Base-by-base conservation (phyloP, 2,888 invertebrate genomes). In the Acanthococcus lagerstroemiae region DNA sequence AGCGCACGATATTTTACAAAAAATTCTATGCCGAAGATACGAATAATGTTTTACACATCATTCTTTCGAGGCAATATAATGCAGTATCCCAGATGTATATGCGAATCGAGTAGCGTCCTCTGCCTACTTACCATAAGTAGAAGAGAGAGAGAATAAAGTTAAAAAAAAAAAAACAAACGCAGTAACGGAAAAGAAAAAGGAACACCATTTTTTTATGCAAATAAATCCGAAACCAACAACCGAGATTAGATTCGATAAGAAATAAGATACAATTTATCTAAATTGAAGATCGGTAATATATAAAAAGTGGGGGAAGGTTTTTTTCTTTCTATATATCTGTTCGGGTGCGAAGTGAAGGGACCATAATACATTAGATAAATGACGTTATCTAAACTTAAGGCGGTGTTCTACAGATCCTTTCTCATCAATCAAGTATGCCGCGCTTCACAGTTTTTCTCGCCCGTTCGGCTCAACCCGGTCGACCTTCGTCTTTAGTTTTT, bases 381-480 rank as follows among this genome's bases (percentile, higher is more conserved):
- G 58, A 58, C 58, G 58, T 58, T 58, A 58, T 58, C 58, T 58
- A 58, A 58, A 46, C 58, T 58, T 45, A 45, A 58, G 58, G 58
- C 58, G 58, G 58, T 58, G 58, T 58, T 58, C 58, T 58, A 58
- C 58, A 58, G 58, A 58, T 58, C 58, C 58, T 44, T 58, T 58
- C 58, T 58, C 58, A 58, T 58, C 58, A 58, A 58, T 58, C 58
- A 58, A 58, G 46, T 58, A 58, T 58, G 46, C 44, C 24, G 37
- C 58, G 44, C 26, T 46, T 22, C 58, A 26, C 26, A 26, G 58
- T 58, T 58, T 58, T 58, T 58, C 58, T 58, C 58, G 58, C 57
- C 58, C 48, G 58, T 46, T 58, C 58, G 46, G 26, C 46, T 58
- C 46, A 58, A 45, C 25, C 55, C 7, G 37, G 7, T 37, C 37